Base-by-base conservation (phyloP, 2,888 invertebrate genomes). In the Bombylius major region DNA sequence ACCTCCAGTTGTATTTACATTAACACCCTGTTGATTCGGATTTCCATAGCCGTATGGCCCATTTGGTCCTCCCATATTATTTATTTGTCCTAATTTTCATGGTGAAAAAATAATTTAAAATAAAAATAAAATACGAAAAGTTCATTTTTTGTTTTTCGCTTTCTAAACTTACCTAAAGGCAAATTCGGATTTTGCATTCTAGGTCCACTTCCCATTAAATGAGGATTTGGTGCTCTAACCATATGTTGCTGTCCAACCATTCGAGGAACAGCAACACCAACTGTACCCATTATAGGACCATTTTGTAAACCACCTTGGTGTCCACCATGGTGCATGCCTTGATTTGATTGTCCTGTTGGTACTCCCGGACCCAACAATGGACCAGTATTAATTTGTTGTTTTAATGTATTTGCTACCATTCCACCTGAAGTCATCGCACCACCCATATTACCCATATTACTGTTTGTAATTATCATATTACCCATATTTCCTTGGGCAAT, bases 391-490 rank as follows among this genome's bases (percentile, higher is more conserved):
- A 86, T 70, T 69, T 86, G 87, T 69, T 87, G 88, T 70, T 86
- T 87, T 58, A 86, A 79, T 66, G 83, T 84, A 72, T 87, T 89
- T 4, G 65, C 61, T 51, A 88, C 83, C 65, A 83, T 77, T 53
- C 86, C 84, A 54, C 86, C 84, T 54, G 83, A 84, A 63, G 84
- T 83, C 80, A 87, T 86, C n/a, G 67, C 65, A 49, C 77, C 77
- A 60, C 80, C 78, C 66, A 84, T 82, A 59, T 81, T 81, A 62
- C 80, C 80, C 78, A 83, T 82, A 67, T 79, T 82, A 67, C 82
- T 85, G 67, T 87, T 89, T 33, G 88, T 87, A 79, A 89, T 87
- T 65, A 89, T 87, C 84, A 89, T 86, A 67, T 85, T 86, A 50
- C 79, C 77, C 54, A 77, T 72, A 61, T 80, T 81, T 50, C 81